Conservation (phyloP, 2,113 vertebrate species). For the Trochalopteron elliotii region DNA sequence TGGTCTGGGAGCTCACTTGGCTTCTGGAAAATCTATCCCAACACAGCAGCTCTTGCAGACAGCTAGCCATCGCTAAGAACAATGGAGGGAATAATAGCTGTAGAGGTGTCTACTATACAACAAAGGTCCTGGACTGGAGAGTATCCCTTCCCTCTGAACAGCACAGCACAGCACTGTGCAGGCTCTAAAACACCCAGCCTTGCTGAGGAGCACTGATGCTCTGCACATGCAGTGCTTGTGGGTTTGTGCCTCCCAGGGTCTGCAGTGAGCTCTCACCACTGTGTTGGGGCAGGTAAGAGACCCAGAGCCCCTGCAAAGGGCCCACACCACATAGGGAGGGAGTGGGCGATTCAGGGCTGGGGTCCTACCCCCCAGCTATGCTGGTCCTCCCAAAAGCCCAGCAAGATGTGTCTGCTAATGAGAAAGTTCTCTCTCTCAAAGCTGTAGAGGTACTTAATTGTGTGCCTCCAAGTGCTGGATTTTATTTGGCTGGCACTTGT, state of each 20-base stretch:
- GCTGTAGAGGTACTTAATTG: background rate
- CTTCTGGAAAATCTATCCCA: background rate
- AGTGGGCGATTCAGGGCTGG: background rate
- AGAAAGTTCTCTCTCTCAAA: background rate
- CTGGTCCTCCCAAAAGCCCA: background rate
- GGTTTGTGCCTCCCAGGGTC: background rate
- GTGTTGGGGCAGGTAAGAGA: too few relatives aligned
- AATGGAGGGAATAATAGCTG: background rate
- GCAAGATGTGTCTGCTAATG: fast-evolving
- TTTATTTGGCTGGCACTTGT: background rate
- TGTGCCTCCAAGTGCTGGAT: background rate
- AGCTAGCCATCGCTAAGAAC: background rate
- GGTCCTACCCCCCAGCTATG: background rate
- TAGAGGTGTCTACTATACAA: fast-evolving
- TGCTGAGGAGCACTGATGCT: background rate
- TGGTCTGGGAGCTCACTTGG: background rate
- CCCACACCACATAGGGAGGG: background rate
- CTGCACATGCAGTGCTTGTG: fast-evolving
- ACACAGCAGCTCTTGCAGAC: background rate
- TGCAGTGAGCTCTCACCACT: background rate
- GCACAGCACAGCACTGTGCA: background rate
- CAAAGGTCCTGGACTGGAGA: background rate
- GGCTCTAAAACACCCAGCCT: background rate
- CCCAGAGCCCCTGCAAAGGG: background rate
- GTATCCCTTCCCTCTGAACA: background rate